phyloP scores from a whole-genome alignment of 2,797 vertebrate genomes.

The Scolopax bukidnonensis region DNA sequence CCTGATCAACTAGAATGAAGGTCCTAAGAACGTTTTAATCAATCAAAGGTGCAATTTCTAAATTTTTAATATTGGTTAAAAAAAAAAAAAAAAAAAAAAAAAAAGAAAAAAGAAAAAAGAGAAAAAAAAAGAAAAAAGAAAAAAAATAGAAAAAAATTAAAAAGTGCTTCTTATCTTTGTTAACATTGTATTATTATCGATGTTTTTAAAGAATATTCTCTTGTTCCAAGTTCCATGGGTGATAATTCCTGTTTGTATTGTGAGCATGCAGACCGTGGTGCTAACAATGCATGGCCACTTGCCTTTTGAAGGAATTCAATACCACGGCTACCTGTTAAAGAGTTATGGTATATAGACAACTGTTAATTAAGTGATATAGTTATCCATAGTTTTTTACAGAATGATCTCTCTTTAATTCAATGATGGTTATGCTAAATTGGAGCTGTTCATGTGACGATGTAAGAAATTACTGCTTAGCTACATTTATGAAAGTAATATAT shows the following conservation, averaged over 20 bases:
- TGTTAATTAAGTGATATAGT: slow-evolving; percentile 74
- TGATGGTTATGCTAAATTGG: slow-evolving; percentile 78
- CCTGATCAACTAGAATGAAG: slow-evolving; percentile 48
- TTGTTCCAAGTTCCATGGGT: slow-evolving; percentile 75
- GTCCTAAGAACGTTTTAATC: slow-evolving; percentile 78
- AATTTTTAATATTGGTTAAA: slow-evolving; percentile 83
- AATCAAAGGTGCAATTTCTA: slow-evolving; percentile 84
- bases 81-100: slow-evolving; percentile 1
- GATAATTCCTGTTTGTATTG: slow-evolving; percentile 82
- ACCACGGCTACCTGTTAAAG: slow-evolving; percentile 75
- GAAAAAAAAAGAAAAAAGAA: neutral
- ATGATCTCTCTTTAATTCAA: slow-evolving; percentile 72
- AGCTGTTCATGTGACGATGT: slow-evolving; percentile 78
- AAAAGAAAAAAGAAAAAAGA: neutral
- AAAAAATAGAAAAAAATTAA: slow-evolving; percentile 30
- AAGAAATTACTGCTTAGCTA: slow-evolving; percentile 74
- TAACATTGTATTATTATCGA: slow-evolving; percentile 81
- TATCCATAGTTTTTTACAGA: slow-evolving; percentile 72
- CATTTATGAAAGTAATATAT: slow-evolving; percentile 81
- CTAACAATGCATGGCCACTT: slow-evolving; percentile 83
- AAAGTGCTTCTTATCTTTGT: slow-evolving; percentile 86
- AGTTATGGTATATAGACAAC: slow-evolving; percentile 72
- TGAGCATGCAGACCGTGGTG: slow-evolving; percentile 83
- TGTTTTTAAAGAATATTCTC: slow-evolving; percentile 78
- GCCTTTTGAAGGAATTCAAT: slow-evolving; percentile 78